A percentile compares a stretch with the other conserved stretches of the same genome.
Conservation (phyloP, 2,113 vertebrate genomes). For the Protobothrops flavoviridis region DNA sequence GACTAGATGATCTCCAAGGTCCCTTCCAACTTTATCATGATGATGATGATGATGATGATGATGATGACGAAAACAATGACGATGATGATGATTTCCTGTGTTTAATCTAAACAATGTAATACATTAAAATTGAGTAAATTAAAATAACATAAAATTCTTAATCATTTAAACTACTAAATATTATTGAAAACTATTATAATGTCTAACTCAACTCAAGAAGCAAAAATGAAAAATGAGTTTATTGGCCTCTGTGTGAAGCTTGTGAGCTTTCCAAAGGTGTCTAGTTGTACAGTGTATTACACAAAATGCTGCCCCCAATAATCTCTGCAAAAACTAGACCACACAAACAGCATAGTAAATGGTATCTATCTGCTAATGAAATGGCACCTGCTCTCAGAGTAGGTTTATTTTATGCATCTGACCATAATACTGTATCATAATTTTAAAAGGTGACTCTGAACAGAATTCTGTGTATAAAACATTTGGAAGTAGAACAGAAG, state of each 20-base stretch:
- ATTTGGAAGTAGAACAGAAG: background rate
- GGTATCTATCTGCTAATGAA: background rate
- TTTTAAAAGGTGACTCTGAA: background rate
- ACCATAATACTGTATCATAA: background rate
- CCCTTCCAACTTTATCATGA: no score
- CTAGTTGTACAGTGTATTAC: no score
- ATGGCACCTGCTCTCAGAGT: background rate
- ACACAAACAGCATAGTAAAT: background rate
- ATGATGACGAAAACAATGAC: no score
- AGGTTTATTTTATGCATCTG: background rate
- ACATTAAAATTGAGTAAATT: background rate
- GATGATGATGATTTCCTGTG: background rate
- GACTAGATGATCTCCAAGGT: no score
- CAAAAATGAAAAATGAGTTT: no score
- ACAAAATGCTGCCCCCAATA: background rate
- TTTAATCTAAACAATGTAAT: background rate
- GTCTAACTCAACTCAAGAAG: background rate
- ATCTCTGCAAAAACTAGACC: background rate
- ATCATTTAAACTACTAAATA: background rate
- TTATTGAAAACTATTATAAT: background rate
- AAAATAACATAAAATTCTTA: background rate
- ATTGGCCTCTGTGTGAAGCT: no score
- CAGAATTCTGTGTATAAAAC: background rate
- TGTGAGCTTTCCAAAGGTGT: no score
- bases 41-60: no score